Evolutionary conservation across 2,113 vertebrate species (phyloP), one percentile per base, ranked within the genome.

Genomic region (Lamprologus lemairii): DNA sequence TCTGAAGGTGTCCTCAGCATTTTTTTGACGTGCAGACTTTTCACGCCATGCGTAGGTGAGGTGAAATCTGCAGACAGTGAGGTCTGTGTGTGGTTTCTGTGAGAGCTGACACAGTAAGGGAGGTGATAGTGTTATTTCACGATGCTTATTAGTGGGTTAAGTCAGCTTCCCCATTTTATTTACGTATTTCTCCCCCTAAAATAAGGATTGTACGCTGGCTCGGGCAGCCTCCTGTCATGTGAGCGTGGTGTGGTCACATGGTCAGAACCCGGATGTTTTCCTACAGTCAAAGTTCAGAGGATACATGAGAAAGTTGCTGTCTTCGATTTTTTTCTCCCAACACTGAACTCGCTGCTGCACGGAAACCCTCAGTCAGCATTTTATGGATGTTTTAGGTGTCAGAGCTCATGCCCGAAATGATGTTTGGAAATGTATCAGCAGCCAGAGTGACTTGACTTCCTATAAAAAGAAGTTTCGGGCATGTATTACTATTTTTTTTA

Each of bases 201-300:
- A 86, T 84, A 85, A 37, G 42, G 51, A 42, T 51, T 40, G 51
- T 47, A 75, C 80, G 6, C 65, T 92, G 91, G 80, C 80, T 51
- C 11, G 6, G 9, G 40, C 81, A 54, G 80, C 75, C 83, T 65
- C 53, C 65, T 92, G 93, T 96, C 95, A 95, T 95, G 96, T 95
- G 95, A 96, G 93, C 37, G 71, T 80, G 89, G 81, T 81, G 83
- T 49, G 90, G 89, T 94, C 95, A 95, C 94, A 83, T 94, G 93
- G 89, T 31, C 81, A 89, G 75, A 93, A 93, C 93, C 95, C 93
- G 95, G 94, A 95, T 95, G 94, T 95, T 93, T 92, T 90, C 80
- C 42, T 60, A n/a, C 71, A 86, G 91, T 92, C 94, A 93, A 93
- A 95, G 94, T 94, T 94, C 93, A 93, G 65, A 93, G 87, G 87